Evolutionary conservation across 2,888 invertebrate genomes (phyloP), one percentile per base, ranked within the genome.

Genomic region (Epinotia demarniana): DNA sequence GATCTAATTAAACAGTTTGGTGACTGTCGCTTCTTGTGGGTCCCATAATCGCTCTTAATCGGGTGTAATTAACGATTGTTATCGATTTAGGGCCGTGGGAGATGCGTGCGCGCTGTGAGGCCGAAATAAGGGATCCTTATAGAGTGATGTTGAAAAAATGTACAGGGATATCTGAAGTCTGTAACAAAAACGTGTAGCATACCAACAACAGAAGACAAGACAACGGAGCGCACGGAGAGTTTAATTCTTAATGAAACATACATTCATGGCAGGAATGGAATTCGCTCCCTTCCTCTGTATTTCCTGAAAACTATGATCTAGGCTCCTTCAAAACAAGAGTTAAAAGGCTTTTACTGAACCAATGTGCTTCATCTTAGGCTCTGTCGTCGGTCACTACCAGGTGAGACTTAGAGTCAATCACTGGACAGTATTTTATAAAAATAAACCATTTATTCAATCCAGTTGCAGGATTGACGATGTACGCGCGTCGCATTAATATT

Each of bases 51-150:
- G 87, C 79, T 79, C 82, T 84, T 88, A 89, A 89, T 88, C 88
- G 89, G 80, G 78, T 75, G 82, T 86, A 88, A 90, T 90, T 90
- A 89, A 87, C 85, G 87, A 88, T 89, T 87, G 86, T 86, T 83
- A 88, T 87, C 87, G 87, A 84, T 86, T 87, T 82, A 83, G 76
- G 77, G 79, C 82, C 83, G 80, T 81, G 80, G 80, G 79, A 84
- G 83, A 83, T 81, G 79, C 80, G 81, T 49, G 76, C 81, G 80
- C 82, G 84, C 78, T 84, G 84, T 84, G 84, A 81, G 83, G 84
- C 79, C 83, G 67, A 57, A 67, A 55, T 60, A 66, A 58, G 53
- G 49, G 43, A 63, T 73, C 67, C 61, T 73, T 73, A 62, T 39
- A 18, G 46, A 57, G 16, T 27, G 33, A 13, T n/a, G 39, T 46